Percentiles rank a stretch among this genome's conserved stretches.
Conservation (phyloP, 92 coral and sea anemone species). For the Palythoa heliodiscus region DNA sequence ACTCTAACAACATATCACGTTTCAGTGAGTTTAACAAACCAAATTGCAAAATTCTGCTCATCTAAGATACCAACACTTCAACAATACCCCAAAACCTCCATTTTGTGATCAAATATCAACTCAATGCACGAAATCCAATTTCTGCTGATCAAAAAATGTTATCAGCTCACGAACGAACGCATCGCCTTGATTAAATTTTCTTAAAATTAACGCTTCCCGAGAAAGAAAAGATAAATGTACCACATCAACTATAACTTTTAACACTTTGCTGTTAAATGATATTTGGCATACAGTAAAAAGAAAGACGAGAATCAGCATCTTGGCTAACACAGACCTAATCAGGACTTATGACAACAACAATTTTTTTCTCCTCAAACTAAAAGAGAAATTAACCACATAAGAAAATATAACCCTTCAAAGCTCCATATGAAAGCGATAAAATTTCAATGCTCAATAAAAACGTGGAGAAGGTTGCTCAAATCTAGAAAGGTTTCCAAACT, state of each 20-base stretch:
- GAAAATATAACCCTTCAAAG: background rate
- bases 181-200: background rate
- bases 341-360: background rate
- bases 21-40: background rate
- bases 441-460: background rate
- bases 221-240: background rate
- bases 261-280: background rate
- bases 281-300: background rate
- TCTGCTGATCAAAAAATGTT: background rate
- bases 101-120: background rate
- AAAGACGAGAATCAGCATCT: constrained; percentile 15
- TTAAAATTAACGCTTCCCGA: background rate
- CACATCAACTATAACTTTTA: background rate
- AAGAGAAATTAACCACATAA: background rate
- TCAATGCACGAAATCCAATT: background rate
- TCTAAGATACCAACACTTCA: constrained; percentile 1
- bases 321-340: constrained; percentile 2
- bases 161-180: background rate
- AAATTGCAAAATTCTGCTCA: constrained; percentile 15
- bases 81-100: background rate
- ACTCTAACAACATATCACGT: background rate
- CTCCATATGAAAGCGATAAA: background rate
- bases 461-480: background rate
- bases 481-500: background rate
- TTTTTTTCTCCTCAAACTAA: background rate